These are phyloP conservation scores for Apotomis turbidana DNA, from an alignment of 2,888 invertebrate species.

Conservation along the genomic window DNA sequence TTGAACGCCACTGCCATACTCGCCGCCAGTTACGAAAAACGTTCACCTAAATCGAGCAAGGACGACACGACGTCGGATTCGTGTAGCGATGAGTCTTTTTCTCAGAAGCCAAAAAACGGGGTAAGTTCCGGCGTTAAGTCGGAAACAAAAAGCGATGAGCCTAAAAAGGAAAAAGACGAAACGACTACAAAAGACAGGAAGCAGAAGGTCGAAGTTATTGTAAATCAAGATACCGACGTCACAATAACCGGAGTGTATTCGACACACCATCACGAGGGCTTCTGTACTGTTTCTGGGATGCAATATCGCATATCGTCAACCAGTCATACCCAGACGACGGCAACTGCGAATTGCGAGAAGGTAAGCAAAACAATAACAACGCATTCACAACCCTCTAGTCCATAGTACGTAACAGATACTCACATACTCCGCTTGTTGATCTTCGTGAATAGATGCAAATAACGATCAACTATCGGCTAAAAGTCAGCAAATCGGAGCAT, in stretches of 20 bases:
- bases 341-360: conserved; percentile 89
- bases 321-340: conserved; percentile 93
- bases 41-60: conserved; percentile 83
- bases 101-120: conserved; percentile 81
- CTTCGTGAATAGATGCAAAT: conserved; percentile 20
- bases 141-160: conserved; percentile 76
- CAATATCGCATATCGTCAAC: conserved; percentile 95
- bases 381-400: too few species aligned
- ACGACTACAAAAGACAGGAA: conserved; percentile 64
- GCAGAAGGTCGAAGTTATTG: conserved; percentile 89
- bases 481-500: conserved; percentile 60
- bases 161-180: conserved; percentile 75
- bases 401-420: conserved; percentile 23
- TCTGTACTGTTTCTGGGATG: conserved; percentile 93
- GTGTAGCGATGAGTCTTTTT: conserved; percentile 80
- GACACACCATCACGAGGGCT: conserved; percentile 92
- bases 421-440: background rate
- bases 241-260: conserved; percentile 94
- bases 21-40: conserved; percentile 94
- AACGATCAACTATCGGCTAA: conserved; percentile 45
- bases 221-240: conserved; percentile 93
- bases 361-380: conserved; percentile 64
- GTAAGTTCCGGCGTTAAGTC: conserved; percentile 82
- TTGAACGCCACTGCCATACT: conserved; percentile 95
- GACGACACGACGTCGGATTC: conserved; percentile 84